Evolutionary conservation across 2,797 vertebrate species (phyloP).

Genomic region (Ctenopoma multispine): DNA sequence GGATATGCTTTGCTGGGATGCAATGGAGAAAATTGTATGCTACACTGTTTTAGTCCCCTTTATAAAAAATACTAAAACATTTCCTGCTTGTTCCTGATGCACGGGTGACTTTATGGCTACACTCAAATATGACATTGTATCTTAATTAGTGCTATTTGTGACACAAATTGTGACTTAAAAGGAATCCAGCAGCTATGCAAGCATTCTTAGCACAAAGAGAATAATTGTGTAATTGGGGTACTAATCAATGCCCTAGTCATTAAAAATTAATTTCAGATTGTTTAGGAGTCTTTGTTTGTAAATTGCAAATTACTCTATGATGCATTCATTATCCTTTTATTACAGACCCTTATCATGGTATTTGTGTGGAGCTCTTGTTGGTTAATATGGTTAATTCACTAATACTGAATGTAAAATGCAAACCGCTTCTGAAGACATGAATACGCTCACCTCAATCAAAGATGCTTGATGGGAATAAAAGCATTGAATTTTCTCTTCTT

Average conservation of each 20-base stretch:
- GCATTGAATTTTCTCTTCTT: not conserved
- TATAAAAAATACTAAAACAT: too few relatives aligned
- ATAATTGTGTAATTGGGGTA: slow-evolving; percentile 28
- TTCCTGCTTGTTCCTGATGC: too few relatives aligned
- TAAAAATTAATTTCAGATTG: slow-evolving; percentile 35
- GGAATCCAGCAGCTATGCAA: not conserved
- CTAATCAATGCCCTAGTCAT: slow-evolving; percentile 30
- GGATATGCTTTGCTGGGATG: too few relatives aligned
- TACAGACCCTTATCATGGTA: slow-evolving; percentile 10
- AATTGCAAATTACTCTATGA: slow-evolving; percentile 25
- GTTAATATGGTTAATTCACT: not conserved
- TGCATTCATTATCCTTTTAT: slow-evolving; percentile 26
- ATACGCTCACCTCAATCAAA: not conserved
- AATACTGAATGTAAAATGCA: not conserved
- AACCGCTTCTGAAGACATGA: not conserved
- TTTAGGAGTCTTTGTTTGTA: slow-evolving; percentile 26
- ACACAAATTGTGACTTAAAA: not conserved
- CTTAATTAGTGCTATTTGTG: too few relatives aligned
- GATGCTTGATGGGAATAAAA: not conserved
- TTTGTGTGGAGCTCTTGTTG: not conserved
- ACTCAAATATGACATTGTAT: too few relatives aligned
- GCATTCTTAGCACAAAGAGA: not conserved
- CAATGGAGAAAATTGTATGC: too few relatives aligned
- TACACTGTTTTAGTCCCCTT: too few relatives aligned
- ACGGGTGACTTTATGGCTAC: too few relatives aligned